phyloP scores from a whole-genome alignment of 2,888 invertebrate genomes.

The Sisyra terminalis region DNA sequence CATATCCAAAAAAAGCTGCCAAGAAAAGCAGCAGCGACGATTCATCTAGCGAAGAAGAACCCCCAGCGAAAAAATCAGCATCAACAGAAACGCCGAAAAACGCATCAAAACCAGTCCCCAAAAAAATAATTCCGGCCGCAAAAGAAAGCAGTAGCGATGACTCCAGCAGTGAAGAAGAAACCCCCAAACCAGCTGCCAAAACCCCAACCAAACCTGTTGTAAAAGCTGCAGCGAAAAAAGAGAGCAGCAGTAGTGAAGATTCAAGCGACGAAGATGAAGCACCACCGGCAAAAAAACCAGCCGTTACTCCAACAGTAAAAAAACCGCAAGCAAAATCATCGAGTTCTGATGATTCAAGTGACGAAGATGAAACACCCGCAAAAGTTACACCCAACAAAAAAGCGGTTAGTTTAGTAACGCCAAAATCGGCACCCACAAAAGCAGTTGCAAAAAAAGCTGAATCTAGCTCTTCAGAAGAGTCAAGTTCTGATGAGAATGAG shows the following conservation, averaged over 20 bases:
- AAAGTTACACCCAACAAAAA: conserved; percentile 13
- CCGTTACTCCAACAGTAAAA: conserved; percentile 8
- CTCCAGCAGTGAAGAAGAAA: conserved; percentile 25
- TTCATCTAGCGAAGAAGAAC: conserved; percentile 11
- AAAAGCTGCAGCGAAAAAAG: conserved; percentile 10
- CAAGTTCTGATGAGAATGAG: conserved; percentile 25
- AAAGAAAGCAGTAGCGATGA: conserved; percentile 15
- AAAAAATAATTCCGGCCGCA: conserved; percentile 5
- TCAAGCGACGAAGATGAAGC: conserved; percentile 7
- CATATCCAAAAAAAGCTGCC: too few relatives aligned
- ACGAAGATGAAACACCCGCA: conserved; percentile 15
- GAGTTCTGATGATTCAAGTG: conserved; percentile 14
- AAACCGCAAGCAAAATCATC: conserved; percentile 9
- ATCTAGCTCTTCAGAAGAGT: conserved; percentile 16
- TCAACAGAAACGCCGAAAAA: too few relatives aligned
- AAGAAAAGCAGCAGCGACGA: conserved; percentile 14
- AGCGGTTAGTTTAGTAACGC: conserved; percentile 10
- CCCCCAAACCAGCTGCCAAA: conserved; percentile 20
- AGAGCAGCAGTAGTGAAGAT: conserved; percentile 7
- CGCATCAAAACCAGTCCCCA: conserved; percentile 11
- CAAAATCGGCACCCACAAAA: conserved; percentile 9
- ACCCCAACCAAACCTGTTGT: conserved; percentile 8
- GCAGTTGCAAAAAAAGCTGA: conserved; percentile 15
- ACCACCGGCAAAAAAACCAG: conserved; percentile 10
- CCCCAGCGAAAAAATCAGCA: conserved; percentile 11